Conservation (phyloP, 1,140 invertebrate genomes). For the Achatina immaculata region DNA sequence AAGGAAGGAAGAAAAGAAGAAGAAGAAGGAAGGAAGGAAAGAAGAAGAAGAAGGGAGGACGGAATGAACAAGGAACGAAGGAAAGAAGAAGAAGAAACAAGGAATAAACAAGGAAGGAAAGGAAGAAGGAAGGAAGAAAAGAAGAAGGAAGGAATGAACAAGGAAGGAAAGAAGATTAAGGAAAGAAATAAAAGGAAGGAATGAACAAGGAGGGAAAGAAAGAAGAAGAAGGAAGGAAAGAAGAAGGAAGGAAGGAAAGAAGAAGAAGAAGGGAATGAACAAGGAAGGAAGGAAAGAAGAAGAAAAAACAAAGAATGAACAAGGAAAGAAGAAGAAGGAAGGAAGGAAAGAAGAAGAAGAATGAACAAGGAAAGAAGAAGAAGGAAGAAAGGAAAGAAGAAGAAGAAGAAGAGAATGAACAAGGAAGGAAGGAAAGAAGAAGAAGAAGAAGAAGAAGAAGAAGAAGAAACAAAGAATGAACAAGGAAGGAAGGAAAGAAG, state of each 20-base stretch:
- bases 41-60: background rate
- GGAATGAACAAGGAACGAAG: background rate
- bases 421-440: too few relatives aligned
- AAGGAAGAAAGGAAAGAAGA: background rate
- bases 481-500: too few relatives aligned
- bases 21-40: conserved; percentile 19
- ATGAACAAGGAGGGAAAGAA: conserved; percentile 7
- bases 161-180: too few relatives aligned
- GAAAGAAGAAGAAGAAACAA: too few relatives aligned
- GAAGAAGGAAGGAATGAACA: too few relatives aligned
- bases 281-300: background rate
- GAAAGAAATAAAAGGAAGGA: too few relatives aligned
- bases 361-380: background rate
- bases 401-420: too few relatives aligned
- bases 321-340: background rate
- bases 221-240: background rate
- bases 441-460: too few relatives aligned
- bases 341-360: background rate
- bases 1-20: conserved; percentile 29
- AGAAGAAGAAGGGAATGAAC: background rate
- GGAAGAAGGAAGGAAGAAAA: too few relatives aligned
- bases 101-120: too few relatives aligned
- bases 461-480: too few relatives aligned
- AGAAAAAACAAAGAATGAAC: background rate
- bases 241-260: background rate